Base-by-base conservation (phyloP, 1,140 invertebrate species). In the Orussus abietinus region DNA sequence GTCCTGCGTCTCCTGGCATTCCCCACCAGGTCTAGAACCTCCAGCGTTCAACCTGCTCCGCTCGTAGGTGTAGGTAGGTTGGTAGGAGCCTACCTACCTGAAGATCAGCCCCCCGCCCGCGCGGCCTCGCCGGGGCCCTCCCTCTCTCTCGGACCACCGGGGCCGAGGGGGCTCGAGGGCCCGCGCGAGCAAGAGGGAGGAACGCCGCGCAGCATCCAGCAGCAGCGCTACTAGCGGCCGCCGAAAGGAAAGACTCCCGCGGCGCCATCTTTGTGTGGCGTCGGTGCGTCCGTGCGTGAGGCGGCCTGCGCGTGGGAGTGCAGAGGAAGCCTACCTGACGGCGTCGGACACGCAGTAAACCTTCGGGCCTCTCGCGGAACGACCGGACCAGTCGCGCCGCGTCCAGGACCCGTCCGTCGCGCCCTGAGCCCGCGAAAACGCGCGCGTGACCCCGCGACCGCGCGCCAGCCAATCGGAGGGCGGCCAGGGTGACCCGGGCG, bases 221-320 rank as follows among this genome's bases (percentile, higher is more conserved):
- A 60, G 68, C 69, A 69, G 66, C 71, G 69, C 68, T 71, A 72
- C 67, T 64, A 72, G 66, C 69, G 66, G 67, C 68, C 59, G 60
- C 66, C 59, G 55, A 64, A 65, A 58, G 58, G 58, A 65, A 61
- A 65, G 64, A 64, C 62, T 66, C 53, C 62, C 53, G 54, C 42
- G 31, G 38, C 33, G 30, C 15, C 22, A 40, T 53, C 42, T 33
- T 12, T 18, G 25, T 17, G 25, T 20, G 38, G 21, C 11, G 34
- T 25, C 22, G 6, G 54, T 57, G 41, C 54, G 52, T 58, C 48
- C 34, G 53, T 61, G 35, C 50, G 59, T 61, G 55, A 56, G 47
- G 26, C 18, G 28, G 56, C 44, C 28, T 45, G 38, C 55, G 60
- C 60, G 65, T 64, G 61, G 63, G 66, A 64, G 66, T 61, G 59